Percentiles rank a stretch among this genome's conserved stretches.
These are phyloP conservation scores for Paraescarpia echinospica DNA, from an alignment of 1,140 invertebrate species.

Conservation along the genomic window DNA sequence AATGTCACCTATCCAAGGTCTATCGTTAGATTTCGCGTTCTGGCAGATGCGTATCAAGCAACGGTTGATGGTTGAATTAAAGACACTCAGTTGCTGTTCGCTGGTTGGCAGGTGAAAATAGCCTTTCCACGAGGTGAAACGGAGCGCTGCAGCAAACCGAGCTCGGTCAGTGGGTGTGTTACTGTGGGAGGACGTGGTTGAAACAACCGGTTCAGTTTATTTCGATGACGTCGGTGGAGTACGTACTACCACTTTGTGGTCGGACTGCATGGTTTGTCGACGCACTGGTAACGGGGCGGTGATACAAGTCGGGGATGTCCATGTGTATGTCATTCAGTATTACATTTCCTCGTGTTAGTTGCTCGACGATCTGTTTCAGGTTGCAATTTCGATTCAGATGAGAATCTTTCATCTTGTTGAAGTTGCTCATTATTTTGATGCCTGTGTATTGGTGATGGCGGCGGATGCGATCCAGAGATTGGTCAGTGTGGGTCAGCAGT, in stretches of 20 bases:
- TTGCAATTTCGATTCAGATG: background rate
- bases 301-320: background rate
- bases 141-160: background rate
- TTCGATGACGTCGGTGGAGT: background rate
- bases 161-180: background rate
- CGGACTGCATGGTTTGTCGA: background rate
- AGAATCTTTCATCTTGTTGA: too few species aligned
- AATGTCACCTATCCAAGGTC: too few species aligned
- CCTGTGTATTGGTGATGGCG: background rate
- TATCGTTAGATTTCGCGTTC: conserved; percentile 7
- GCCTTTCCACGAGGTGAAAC: background rate
- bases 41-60: background rate
- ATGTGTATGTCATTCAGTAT: background rate
- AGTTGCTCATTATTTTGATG: conserved; percentile 10
- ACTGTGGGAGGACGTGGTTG: background rate
- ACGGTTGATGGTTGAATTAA: background rate
- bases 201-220: background rate
- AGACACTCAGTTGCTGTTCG: background rate
- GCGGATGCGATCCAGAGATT: background rate
- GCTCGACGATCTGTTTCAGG: conserved; percentile 1
- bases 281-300: background rate
- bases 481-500: conserved; percentile 9
- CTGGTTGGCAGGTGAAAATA: background rate
- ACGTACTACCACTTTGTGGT: background rate
- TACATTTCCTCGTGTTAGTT: background rate